Evolutionary conservation across 2,797 vertebrate genomes (phyloP), one percentile per base, ranked within the genome.

Genomic region (Antrozous pallidus): DNA sequence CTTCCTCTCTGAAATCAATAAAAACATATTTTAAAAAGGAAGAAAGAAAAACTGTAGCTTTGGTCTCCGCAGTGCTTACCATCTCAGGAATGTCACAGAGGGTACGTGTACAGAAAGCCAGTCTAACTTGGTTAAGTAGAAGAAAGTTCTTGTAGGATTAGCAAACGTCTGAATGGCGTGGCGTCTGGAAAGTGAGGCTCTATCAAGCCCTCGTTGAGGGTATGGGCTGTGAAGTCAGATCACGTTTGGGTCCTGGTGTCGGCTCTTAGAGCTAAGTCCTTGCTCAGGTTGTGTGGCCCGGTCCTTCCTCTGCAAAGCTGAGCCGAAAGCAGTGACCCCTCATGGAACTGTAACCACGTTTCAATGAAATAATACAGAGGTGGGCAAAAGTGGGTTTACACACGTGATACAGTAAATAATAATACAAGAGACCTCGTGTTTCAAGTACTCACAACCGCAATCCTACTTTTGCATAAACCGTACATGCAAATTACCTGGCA

Each of bases 81-180:
- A 1, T 24, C 8, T 6, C 36, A 22, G 58, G 2, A 14, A 4
- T 5, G 0, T 42, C 38, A 12, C 0, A 2, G 6, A 1, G 70
- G 67, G 16, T 0, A 1, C 42, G 6, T 5, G 7, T 5, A 10
- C 24, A 70, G 88, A 26, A 42, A 78, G 63, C 42, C 6, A 6
- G 8, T 8, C 70, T n/a, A 3, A 9, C 47, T 2, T 40, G 88
- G 42, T 16, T 18, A 49, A 49, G 40, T 26, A 77, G 28, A 58
- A 78, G 67, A 26, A 56, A 40, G 22, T 40, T 28, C 33, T 33
- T 18, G 81, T 10, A 77, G 81, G 78, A 45, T 36, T n/a, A 58
- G 17, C 81, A 51, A 31, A 47, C 17, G n/a, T 58, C 26, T 31
- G 69, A 78, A 49, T 5, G 3, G 47, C 24, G 24, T 63, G 77